Conservation (phyloP, 2,113 vertebrate species). For the Lepus americanus region DNA sequence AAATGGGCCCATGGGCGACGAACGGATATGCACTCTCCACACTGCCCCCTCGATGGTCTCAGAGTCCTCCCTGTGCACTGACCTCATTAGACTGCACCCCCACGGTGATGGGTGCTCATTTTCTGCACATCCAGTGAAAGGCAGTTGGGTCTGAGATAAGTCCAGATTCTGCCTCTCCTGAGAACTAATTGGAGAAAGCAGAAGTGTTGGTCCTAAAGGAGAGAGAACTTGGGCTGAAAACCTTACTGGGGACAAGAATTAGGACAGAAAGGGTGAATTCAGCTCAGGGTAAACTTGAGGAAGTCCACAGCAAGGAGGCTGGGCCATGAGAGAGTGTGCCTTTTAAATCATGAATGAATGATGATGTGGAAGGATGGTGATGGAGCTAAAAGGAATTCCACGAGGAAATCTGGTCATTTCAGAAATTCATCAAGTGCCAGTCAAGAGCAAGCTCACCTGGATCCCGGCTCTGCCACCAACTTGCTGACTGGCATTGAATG, state of each 20-base stretch:
- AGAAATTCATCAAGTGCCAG: not conserved
- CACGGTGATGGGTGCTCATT: accelerated
- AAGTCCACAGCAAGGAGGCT: not conserved
- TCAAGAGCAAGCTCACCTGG: too few relatives aligned
- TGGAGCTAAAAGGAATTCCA: accelerated
- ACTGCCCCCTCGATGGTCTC: not conserved
- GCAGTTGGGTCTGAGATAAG: accelerated
- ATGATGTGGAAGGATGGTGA: not conserved
- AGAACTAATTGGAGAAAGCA: not conserved
- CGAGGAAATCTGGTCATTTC: not conserved
- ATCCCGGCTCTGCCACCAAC: not conserved
- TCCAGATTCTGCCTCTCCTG: not conserved
- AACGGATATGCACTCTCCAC: not conserved
- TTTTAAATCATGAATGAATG: not conserved
- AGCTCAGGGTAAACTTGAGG: not conserved
- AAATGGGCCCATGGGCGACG: not conserved
- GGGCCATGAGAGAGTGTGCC: accelerated
- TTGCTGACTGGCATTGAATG: not conserved
- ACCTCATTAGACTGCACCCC: not conserved
- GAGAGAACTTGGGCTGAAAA: not conserved
- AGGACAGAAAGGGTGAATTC: not conserved
- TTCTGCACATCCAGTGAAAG: not conserved
- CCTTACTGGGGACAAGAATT: not conserved
- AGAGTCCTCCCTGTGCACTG: not conserved
- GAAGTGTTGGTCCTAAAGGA: not conserved